These are phyloP conservation scores for Gerris lacustris DNA, from an alignment of 2,888 invertebrate species.

Conservation along the genomic window DNA sequence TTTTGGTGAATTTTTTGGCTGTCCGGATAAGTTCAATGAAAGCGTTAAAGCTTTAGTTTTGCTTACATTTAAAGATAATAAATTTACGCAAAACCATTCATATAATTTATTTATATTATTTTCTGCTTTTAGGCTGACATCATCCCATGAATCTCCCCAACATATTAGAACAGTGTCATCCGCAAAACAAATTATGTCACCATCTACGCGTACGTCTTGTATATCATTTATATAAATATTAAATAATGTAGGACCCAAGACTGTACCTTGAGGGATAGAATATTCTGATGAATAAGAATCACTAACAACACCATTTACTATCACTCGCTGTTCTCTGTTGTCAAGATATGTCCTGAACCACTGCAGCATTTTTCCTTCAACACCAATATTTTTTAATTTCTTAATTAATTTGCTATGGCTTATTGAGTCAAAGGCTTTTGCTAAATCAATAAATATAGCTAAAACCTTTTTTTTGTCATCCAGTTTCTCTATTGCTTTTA, in stretches of 20 bases:
- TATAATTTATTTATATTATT: not conserved
- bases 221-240: constrained; percentile 1
- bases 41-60: not conserved
- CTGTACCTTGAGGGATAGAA: not conserved
- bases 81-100: not conserved
- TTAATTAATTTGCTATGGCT: no score
- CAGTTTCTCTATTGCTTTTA: no score
- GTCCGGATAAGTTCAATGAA: not conserved
- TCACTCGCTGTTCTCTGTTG: not conserved
- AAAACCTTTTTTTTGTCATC: no score
- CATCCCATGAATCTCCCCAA: not conserved
- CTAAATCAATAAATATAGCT: no score
- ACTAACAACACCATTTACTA: not conserved
- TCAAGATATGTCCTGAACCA: no score
- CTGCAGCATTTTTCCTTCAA: no score
- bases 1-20: not conserved
- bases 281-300: not conserved
- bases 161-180: not conserved
- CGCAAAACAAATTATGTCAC: not conserved
- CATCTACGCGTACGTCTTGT: not conserved
- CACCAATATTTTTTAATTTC: no score
- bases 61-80: not conserved
- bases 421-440: no score
- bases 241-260: not conserved
- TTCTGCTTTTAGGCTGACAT: not conserved